phyloP scores from a whole-genome alignment of 2,888 invertebrate genomes.

The Trachelus tabidus region DNA sequence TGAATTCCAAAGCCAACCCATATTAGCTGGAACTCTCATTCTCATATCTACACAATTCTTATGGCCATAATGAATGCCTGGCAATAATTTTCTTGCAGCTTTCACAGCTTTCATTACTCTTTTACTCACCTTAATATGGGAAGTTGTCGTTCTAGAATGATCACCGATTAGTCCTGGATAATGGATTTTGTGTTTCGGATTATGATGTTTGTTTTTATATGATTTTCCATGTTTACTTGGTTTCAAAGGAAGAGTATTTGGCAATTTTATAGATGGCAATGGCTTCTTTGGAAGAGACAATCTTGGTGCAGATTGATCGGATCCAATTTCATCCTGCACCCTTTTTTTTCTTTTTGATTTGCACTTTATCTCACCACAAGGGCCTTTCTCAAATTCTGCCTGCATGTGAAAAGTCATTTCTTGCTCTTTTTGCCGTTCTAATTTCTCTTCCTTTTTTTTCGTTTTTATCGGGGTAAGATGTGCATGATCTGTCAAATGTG shows the following conservation, averaged over 20 bases:
- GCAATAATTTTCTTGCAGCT: conserved; percentile 17
- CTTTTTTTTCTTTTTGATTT: conserved; percentile 26
- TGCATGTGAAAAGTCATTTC: conserved; percentile 1
- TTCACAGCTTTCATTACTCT: conserved; percentile 31
- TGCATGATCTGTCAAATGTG: background rate
- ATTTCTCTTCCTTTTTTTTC: conserved; percentile 27
- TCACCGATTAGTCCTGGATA: conserved; percentile 18
- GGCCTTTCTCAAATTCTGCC: conserved; percentile 21
- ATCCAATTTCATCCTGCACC: background rate
- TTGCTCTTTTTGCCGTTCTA: conserved; percentile 21
- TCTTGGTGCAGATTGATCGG: background rate
- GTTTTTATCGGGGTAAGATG: background rate
- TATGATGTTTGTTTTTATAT: conserved; percentile 8
- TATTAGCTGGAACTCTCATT: conserved; percentile 46
- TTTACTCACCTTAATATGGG: conserved; percentile 30
- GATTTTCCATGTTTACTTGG: background rate
- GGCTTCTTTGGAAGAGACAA: conserved; percentile 7
- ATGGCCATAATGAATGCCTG: conserved; percentile 43
- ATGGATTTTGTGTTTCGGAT: background rate
- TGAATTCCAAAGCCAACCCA: conserved; percentile 51
- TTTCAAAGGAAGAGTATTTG: background rate
- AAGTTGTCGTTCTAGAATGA: conserved; percentile 15
- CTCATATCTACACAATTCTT: conserved; percentile 42
- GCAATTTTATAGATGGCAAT: conserved; percentile 4
- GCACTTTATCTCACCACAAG: conserved; percentile 30